A percentile compares a stretch with the other conserved stretches of the same genome.
Evolutionary conservation across 2,888 invertebrate genomes (phyloP).

Genomic region (Oscheius sp.): DNA sequence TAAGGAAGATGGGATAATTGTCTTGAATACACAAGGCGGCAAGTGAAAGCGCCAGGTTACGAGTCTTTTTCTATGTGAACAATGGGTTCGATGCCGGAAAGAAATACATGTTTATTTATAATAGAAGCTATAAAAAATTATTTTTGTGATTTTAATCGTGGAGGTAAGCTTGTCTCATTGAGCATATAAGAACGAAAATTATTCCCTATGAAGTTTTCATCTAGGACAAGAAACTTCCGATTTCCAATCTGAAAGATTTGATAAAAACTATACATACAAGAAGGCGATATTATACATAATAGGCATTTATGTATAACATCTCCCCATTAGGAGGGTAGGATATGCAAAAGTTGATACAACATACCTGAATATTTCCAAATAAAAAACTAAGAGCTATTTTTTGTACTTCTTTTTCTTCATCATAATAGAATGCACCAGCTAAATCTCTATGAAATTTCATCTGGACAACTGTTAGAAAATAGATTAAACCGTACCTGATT

Average conservation of each 20-base stretch:
- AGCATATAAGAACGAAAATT: slow-evolving; percentile 47
- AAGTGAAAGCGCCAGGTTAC: slow-evolving; percentile 4
- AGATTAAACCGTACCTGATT: slow-evolving; percentile 33
- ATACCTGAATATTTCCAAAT: slow-evolving; percentile 43
- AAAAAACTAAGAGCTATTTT: slow-evolving; percentile 34
- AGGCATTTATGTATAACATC: too few species aligned
- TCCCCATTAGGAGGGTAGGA: too few species aligned
- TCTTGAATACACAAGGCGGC: neutral
- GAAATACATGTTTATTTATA: neutral
- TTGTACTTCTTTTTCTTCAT: slow-evolving; percentile 33
- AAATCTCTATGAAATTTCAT: slow-evolving; percentile 36
- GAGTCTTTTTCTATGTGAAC: slow-evolving; percentile 1
- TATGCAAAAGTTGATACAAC: too few species aligned
- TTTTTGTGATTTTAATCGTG: too few species aligned
- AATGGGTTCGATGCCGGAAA: too few species aligned
- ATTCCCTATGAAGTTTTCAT: slow-evolving; percentile 47
- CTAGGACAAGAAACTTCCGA: slow-evolving; percentile 40
- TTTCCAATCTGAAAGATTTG: slow-evolving; percentile 37
- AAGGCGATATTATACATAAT: too few species aligned
- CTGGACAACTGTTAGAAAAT: slow-evolving; percentile 17
- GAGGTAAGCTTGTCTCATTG: slow-evolving; percentile 48
- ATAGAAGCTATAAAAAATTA: neutral
- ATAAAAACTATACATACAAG: neutral
- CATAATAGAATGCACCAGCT: slow-evolving; percentile 40
- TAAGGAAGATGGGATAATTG: slow-evolving; percentile 28